Evolutionary conservation across 2,888 invertebrate genomes (phyloP).

Genomic region (Cerastis rubricosa): DNA sequence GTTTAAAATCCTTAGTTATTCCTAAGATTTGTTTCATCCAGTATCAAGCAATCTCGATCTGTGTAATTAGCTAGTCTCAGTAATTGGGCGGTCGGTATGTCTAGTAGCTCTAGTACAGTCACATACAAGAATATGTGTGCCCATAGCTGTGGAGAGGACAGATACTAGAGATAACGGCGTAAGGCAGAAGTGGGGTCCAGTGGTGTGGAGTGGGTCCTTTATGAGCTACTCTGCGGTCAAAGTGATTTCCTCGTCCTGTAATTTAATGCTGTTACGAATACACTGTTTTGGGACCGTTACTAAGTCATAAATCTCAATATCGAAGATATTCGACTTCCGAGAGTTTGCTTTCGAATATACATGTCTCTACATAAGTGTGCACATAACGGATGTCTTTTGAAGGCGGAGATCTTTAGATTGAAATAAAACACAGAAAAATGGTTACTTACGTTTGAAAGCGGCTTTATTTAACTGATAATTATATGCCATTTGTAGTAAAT

Average conservation of each 20-base stretch:
- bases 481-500: no score
- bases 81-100: conserved; percentile 51
- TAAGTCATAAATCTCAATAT: not conserved
- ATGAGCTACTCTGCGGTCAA: not conserved
- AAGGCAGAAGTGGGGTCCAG: not conserved
- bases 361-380: not conserved
- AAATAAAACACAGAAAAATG: not conserved
- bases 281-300: not conserved
- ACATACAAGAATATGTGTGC: not conserved
- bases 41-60: conserved; percentile 29
- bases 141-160: not conserved
- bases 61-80: conserved; percentile 45
- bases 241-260: not conserved
- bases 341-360: not conserved
- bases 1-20: not conserved
- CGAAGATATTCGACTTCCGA: not conserved
- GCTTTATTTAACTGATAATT: not conserved
- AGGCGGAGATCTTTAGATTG: not conserved
- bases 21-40: conserved; percentile 22
- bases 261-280: not conserved
- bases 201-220: not conserved
- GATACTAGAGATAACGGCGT: not conserved
- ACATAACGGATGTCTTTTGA: not conserved
- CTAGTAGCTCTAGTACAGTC: conserved; percentile 11
- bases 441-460: no score